Percentiles rank a stretch among this genome's conserved stretches.
Conservation (phyloP, 2,888 invertebrate species). For the Pollenia labialis region DNA sequence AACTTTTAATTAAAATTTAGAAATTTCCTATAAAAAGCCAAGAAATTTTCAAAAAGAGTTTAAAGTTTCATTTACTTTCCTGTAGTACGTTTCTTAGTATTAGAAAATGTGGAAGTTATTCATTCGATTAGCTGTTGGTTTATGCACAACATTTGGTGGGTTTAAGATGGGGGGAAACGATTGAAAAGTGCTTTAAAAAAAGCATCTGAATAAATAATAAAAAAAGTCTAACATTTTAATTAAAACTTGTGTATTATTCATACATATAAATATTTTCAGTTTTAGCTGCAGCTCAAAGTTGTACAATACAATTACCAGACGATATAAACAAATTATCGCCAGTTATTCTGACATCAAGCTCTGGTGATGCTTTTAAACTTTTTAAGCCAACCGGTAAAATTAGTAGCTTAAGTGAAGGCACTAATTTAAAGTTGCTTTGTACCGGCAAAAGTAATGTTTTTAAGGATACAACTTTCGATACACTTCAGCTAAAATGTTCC, state of each 20-base stretch:
- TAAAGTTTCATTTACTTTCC: not conserved
- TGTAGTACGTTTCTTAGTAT: not conserved
- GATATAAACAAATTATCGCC: conserved; percentile 58
- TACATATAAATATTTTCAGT: not conserved
- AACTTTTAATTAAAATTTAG: not conserved
- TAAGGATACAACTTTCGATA: conserved; percentile 19
- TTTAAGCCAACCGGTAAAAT: conserved; percentile 75
- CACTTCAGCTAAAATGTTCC: conserved; percentile 70
- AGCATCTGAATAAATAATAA: conserved; percentile 27
- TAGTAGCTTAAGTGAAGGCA: conserved; percentile 69
- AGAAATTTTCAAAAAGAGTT: conserved; percentile 10
- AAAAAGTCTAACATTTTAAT: not conserved
- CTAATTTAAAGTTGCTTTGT: conserved; percentile 75
- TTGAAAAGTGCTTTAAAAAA: not conserved
- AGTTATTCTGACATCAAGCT: conserved; percentile 37
- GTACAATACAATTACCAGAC: conserved; percentile 41
- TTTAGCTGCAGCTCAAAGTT: conserved; percentile 16
- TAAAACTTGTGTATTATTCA: too few relatives aligned
- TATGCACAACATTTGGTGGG: conserved; percentile 13
- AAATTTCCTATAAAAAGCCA: conserved; percentile 16
- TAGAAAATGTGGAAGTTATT: conserved; percentile 44
- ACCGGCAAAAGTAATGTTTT: conserved; percentile 76
- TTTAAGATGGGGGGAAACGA: not conserved
- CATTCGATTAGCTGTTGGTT: not conserved
- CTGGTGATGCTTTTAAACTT: conserved; percentile 60